Percentiles rank a stretch among this genome's conserved stretches.
Evolutionary conservation across 2,888 invertebrate genomes (phyloP).

Genomic region (Trypoxylon attenuatum): DNA sequence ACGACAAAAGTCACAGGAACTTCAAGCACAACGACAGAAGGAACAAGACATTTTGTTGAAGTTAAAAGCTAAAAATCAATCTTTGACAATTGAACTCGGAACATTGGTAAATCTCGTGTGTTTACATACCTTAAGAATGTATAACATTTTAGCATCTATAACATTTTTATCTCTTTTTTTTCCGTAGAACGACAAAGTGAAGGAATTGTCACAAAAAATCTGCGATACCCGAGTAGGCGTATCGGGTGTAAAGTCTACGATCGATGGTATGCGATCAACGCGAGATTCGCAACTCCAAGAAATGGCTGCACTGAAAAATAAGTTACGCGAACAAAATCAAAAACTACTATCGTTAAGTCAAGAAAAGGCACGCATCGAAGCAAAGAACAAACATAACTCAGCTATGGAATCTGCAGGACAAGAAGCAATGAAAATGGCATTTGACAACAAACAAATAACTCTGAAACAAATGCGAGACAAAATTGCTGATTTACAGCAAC

Average conservation of each 20-base stretch:
- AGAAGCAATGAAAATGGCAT: slow-evolving; percentile 79
- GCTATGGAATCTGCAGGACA: slow-evolving; percentile 76
- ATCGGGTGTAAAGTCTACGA: slow-evolving; percentile 93
- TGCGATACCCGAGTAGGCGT: slow-evolving; percentile 90
- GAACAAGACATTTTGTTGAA: slow-evolving; percentile 90
- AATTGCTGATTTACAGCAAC: slow-evolving; percentile 84
- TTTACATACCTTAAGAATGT: neutral
- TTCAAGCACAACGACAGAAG: slow-evolving; percentile 89
- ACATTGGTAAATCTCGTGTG: slow-evolving; percentile 71
- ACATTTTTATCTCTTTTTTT: slow-evolving; percentile 24
- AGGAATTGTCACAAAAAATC: slow-evolving; percentile 87
- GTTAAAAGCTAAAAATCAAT: slow-evolving; percentile 91
- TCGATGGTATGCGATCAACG: slow-evolving; percentile 96
- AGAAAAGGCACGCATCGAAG: slow-evolving; percentile 87
- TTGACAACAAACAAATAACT: slow-evolving; percentile 83
- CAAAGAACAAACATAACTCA: slow-evolving; percentile 79
- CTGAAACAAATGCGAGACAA: slow-evolving; percentile 83
- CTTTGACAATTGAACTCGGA: slow-evolving; percentile 84
- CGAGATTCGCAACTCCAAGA: slow-evolving; percentile 93
- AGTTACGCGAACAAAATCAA: slow-evolving; percentile 90
- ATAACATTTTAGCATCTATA: neutral
- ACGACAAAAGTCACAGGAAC: slow-evolving; percentile 89
- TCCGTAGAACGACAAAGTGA: slow-evolving; percentile 81
- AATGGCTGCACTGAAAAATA: slow-evolving; percentile 87
- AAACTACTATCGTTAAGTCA: slow-evolving; percentile 87